Evolutionary conservation across 2,888 invertebrate species (phyloP), one percentile per base, ranked within the genome.

Genomic region (Zonitis immaculata): DNA sequence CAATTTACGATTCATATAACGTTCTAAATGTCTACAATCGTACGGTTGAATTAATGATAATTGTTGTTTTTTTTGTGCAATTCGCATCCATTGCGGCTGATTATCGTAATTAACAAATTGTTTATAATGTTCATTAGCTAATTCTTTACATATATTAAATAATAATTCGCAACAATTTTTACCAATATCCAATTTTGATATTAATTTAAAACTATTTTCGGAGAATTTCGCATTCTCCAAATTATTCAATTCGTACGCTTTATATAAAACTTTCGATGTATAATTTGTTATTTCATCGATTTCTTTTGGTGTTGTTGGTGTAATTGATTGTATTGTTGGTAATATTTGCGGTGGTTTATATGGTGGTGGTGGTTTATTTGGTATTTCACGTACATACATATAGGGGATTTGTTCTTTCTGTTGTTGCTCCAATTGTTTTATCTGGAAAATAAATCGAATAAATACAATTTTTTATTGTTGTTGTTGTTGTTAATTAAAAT

Each of bases 291-390:
- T 73, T 32, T 72, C 71, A 11, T 76, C 75, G 1, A 81, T 68
- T 62, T 80, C 78, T 16, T 78, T 77, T 35, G 74, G 68, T 20
- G 74, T 75, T 1, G 75, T 70, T 1, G 80, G 80, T 11, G 79
- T 67, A 16, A 77, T 74, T 8, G 70, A 61, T 4, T 52, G 45
- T 3, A 56, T 51, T 18, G 70, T 69, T 4, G 74, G 68, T 35
- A 69, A 66, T 16, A 73, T 70, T 1, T 64, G 62, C 1, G 86
- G 86, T 6, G 87, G 86, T 0, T 84, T 85, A 72, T 88, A 89
- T 0, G 88, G 88, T 0, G 88, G 88, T 1, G 88, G 88, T 8
- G 88, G 86, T 67, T 87, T 87, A 69, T 87, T 86, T 5, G 87
- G 87, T 57, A 87, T 86, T 73, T 86, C 85, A 44, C 87, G 74